A percentile compares a stretch with the other conserved stretches of the same genome.
phyloP scores from a whole-genome alignment of 2,888 invertebrate genomes.

The Autographa pulchrina region DNA sequence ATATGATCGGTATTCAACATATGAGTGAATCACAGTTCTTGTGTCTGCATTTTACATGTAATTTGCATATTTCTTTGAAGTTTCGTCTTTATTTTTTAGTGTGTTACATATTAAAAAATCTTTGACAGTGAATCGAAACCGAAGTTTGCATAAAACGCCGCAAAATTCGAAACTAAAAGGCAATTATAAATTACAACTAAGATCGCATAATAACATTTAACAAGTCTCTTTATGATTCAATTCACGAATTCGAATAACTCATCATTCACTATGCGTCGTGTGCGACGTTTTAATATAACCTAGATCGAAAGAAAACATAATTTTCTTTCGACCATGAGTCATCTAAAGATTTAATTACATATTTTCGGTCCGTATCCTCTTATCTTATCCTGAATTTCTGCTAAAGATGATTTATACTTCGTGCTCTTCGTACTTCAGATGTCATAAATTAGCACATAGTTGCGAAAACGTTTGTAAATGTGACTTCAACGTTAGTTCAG shows the following conservation, averaged over 20 bases:
- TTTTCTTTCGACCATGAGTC: no score
- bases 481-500: neutral
- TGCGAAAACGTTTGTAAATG: conserved; percentile 23
- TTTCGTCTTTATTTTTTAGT: neutral
- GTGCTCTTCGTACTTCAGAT: neutral
- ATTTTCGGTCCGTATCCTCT: neutral
- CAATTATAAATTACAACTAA: no score
- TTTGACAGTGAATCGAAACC: neutral
- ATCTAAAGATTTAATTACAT: no score
- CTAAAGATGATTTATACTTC: neutral
- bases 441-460: conserved; percentile 17
- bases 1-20: neutral
- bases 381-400: neutral
- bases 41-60: neutral
- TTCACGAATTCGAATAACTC: no score
- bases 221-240: no score
- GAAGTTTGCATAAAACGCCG: no score
- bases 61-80: neutral
- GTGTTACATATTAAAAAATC: neutral
- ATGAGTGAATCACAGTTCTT: neutral
- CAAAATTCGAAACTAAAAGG: no score
- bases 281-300: no score
- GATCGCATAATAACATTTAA: no score
- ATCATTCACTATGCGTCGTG: no score
- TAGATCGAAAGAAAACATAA: no score